Evolutionary conservation across 2,113 vertebrate species (phyloP), one percentile per base, ranked within the genome.

Genomic region (Peromyscus maniculatus): DNA sequence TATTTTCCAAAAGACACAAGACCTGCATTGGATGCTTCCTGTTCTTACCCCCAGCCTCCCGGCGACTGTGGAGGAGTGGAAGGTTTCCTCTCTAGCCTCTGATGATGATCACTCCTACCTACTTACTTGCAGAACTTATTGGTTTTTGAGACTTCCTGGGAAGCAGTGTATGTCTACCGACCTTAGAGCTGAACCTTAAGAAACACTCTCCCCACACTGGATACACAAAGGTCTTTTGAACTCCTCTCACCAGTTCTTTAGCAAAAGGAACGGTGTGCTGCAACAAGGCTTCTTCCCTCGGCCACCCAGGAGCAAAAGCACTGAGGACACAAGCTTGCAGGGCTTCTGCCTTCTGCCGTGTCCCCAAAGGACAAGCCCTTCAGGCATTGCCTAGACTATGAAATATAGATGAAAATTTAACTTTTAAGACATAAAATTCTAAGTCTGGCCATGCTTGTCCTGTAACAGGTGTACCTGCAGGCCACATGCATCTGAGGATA

Each of bases 361-460:
- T 24, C 62, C 33, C 28, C 89, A 69, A 13, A 66, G 33, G n/a
- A 71, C 46, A 67, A 91, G 49, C 17, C 39, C 17, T 80, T 46
- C 21, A 49, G 71, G 69, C 5, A 5, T 46, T 15, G 46, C 31
- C n/a, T 72, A 46, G 80, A 46, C 6, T 59, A 94, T 24, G 66
- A 17, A 66, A 89, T 43, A 36, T 9, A 43, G 86, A 52, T 89
- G 43, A 87, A 74, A 87, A 52, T 26, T 57, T 69, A 8, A 86
- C 57, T 83, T 95, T 93, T 88, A 22, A 31, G 90, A 69, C 31
- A 95, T 74, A 80, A 89, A 89, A 80, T 52, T 91, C 49, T n/a
- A 87, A 55, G 9, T 52, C 74, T 9, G 12, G 49, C 49, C 26
- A 46, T 7, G 26, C 5, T 22, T 22, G 8, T 31, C 24, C 5